phyloP scores from a whole-genome alignment of 2,113 vertebrate species.

The Antennarius striatus region DNA sequence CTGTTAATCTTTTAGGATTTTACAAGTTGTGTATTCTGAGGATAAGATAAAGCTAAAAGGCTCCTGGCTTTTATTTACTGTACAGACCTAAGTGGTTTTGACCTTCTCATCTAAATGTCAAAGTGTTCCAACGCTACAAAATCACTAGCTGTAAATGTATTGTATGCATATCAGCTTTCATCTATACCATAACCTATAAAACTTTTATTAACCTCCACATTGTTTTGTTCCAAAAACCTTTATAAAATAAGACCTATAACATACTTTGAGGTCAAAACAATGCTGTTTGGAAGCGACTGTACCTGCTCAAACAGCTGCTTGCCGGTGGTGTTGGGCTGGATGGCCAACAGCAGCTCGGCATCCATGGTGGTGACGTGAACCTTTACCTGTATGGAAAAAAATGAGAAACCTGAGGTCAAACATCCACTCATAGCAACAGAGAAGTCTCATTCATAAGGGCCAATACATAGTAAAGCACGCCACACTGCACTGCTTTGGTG shows the following conservation, averaged over 20 bases:
- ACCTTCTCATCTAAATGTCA: background rate
- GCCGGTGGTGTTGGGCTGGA: slow-evolving; percentile 93
- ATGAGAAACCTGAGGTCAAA: slow-evolving; percentile 32
- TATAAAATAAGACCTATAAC: no score
- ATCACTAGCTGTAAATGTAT: background rate
- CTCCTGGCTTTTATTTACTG: background rate
- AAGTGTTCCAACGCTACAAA: background rate
- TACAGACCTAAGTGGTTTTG: background rate
- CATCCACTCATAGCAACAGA: slow-evolving; percentile 17
- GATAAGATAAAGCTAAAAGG: background rate
- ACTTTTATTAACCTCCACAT: background rate
- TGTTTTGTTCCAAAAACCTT: background rate
- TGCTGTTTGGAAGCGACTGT: slow-evolving; percentile 1
- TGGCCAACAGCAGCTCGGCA: slow-evolving; percentile 97
- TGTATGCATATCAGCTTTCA: background rate
- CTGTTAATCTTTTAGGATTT: no score
- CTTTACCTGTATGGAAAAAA: slow-evolving; percentile 84
- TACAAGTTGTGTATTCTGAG: no score
- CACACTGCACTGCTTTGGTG: slow-evolving; percentile 21
- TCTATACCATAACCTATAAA: background rate
- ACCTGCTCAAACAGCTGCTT: slow-evolving; percentile 98
- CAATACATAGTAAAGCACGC: slow-evolving; percentile 1
- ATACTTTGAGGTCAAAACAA: background rate
- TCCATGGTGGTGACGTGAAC: slow-evolving; percentile 97
- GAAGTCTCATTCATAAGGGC: slow-evolving; percentile 12